Conservation (phyloP, 92 coral and sea anemone species). For the Zoanthus sansibaricus region DNA sequence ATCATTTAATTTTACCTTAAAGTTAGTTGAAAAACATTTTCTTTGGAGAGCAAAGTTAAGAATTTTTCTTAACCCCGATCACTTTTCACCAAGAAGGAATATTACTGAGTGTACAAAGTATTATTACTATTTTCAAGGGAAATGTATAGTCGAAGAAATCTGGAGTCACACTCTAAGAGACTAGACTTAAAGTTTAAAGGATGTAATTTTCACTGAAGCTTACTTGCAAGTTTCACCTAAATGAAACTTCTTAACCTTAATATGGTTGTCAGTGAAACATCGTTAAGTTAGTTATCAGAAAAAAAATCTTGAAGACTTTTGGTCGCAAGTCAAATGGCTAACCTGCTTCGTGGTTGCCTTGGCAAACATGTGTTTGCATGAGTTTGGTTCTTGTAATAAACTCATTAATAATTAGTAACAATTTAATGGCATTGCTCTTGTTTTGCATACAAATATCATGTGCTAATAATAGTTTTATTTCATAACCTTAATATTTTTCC, state of each 20-base stretch:
- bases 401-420: conserved; percentile 36
- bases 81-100: too few relatives aligned
- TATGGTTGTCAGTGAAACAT: not conserved
- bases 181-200: not conserved
- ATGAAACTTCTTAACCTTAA: not conserved
- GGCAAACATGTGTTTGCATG: conserved; percentile 34
- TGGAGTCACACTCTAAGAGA: not conserved
- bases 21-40: too few relatives aligned
- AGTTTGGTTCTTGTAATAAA: not conserved
- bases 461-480: not conserved
- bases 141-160: not conserved
- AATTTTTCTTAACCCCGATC: too few relatives aligned
- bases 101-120: too few relatives aligned
- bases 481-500: not conserved
- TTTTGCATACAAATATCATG: conserved; percentile 34
- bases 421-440: conserved; percentile 19
- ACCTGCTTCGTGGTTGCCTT: conserved; percentile 41
- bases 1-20: too few relatives aligned
- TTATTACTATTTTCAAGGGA: too few relatives aligned
- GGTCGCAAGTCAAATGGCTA: conserved; percentile 36
- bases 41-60: too few relatives aligned
- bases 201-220: not conserved
- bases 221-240: not conserved
- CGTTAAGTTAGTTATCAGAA: not conserved
- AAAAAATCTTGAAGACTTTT: conserved; percentile 21